A percentile compares a stretch with the other conserved stretches of the same genome.
These are phyloP conservation scores for Latheticus oryzae DNA, from an alignment of 2,888 invertebrate genomes.

Conservation along the genomic window DNA sequence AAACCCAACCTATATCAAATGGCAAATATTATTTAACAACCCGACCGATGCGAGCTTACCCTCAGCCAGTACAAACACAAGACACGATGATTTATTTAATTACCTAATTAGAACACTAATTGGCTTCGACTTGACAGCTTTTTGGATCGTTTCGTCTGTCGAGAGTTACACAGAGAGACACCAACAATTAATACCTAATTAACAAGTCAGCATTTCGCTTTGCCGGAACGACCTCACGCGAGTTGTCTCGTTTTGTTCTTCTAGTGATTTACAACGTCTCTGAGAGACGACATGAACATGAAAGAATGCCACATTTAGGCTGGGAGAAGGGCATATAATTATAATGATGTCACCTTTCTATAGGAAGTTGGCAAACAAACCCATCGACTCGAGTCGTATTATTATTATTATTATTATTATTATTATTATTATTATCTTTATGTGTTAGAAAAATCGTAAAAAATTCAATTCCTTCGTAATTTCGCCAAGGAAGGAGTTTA, in stretches of 20 bases:
- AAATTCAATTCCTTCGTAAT: constrained; percentile 55
- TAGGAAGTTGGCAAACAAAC: constrained; percentile 43
- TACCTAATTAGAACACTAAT: constrained; percentile 38
- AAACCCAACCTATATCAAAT: constrained; percentile 29
- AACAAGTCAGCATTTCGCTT: constrained; percentile 29
- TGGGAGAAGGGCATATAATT: constrained; percentile 38
- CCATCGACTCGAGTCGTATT: constrained; percentile 34
- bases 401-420: neutral
- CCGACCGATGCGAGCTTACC: constrained; percentile 20
- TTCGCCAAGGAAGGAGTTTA: constrained; percentile 5
- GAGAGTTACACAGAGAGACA: no score
- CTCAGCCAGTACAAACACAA: constrained; percentile 21
- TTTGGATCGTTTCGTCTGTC: constrained; percentile 24
- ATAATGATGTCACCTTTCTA: constrained; percentile 48
- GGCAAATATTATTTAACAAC: constrained; percentile 26
- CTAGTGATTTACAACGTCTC: constrained; percentile 45
- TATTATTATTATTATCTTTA: neutral
- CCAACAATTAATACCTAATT: constrained; percentile 37
- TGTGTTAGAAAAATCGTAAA: constrained; percentile 52
- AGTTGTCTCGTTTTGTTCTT: constrained; percentile 24
- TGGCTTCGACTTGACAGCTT: constrained; percentile 28
- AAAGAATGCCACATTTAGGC: constrained; percentile 59
- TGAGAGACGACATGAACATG: constrained; percentile 58
- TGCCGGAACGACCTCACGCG: constrained; percentile 1
- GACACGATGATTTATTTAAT: constrained; percentile 41